These are phyloP conservation scores for Saimiri boliviensis DNA, from an alignment of 2,113 vertebrate genomes.

Conservation along the genomic window DNA sequence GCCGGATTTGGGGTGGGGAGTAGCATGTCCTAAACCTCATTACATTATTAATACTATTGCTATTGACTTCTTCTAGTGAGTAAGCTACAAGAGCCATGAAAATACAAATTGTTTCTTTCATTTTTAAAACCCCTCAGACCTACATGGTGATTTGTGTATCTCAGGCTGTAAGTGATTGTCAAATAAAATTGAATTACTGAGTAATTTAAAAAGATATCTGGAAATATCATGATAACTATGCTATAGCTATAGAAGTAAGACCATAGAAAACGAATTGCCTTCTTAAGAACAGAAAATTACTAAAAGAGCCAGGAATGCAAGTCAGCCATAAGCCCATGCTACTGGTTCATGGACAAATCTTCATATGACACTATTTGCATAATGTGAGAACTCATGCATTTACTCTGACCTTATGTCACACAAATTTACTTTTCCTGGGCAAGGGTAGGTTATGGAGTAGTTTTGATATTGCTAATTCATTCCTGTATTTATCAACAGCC, in stretches of 20 bases:
- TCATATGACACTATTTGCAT: neutral
- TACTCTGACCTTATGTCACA: neutral
- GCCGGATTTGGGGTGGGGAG: neutral
- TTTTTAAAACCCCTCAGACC: neutral
- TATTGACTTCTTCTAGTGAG: neutral
- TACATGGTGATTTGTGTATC: neutral
- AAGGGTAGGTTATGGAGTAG: neutral
- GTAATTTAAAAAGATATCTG: neutral
- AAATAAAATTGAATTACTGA: slow-evolving; percentile 10
- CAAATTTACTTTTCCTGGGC: neutral
- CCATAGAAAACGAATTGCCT: neutral
- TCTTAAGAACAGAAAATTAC: neutral
- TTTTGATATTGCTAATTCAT: neutral
- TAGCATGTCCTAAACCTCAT: neutral
- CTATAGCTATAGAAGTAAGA: neutral
- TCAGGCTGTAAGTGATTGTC: neutral
- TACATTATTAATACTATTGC: neutral
- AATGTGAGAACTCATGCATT: neutral
- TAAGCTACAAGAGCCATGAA: neutral
- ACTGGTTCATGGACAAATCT: neutral
- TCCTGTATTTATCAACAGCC: neutral
- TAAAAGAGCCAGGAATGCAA: neutral
- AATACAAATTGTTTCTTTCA: neutral
- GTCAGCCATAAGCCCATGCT: neutral
- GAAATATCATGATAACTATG: neutral